Conservation (phyloP, 2,113 vertebrate genomes). For the Lota lota region DNA sequence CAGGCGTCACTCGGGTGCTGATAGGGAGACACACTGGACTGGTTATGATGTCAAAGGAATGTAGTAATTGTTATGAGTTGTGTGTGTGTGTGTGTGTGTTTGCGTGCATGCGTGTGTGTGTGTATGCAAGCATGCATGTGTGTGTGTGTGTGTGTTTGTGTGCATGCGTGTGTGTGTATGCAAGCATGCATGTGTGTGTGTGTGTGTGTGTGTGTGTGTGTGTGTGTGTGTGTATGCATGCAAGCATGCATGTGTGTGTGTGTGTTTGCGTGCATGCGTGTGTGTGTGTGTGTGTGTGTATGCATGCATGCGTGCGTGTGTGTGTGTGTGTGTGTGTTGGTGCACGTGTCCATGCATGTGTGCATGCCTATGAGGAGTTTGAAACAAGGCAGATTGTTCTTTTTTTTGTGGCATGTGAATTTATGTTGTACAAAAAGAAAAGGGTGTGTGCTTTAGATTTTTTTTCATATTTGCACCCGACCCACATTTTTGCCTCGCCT, state of each 20-base stretch:
- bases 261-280: too few relatives aligned
- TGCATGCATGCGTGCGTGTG: neutral
- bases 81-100: too few relatives aligned
- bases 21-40: too few relatives aligned
- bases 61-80: too few relatives aligned
- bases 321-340: slow-evolving; percentile 53
- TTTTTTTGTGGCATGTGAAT: too few relatives aligned
- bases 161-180: neutral
- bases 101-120: too few relatives aligned
- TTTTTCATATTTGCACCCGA: slow-evolving; percentile 52
- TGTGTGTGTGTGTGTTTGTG: too few relatives aligned
- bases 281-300: neutral
- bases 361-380: slow-evolving; percentile 58
- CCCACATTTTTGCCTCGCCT: slow-evolving; percentile 62
- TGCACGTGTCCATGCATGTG: slow-evolving; percentile 53
- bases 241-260: neutral
- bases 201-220: slow-evolving; percentile 46
- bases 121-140: too few relatives aligned
- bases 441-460: slow-evolving; percentile 7
- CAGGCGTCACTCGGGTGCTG: too few relatives aligned
- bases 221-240: slow-evolving; percentile 51
- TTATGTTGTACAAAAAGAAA: neutral
- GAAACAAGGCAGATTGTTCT: too few relatives aligned
- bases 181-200: neutral
- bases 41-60: too few relatives aligned